Conservation (phyloP, 1,140 invertebrate species). For the Sinella curviseta region DNA sequence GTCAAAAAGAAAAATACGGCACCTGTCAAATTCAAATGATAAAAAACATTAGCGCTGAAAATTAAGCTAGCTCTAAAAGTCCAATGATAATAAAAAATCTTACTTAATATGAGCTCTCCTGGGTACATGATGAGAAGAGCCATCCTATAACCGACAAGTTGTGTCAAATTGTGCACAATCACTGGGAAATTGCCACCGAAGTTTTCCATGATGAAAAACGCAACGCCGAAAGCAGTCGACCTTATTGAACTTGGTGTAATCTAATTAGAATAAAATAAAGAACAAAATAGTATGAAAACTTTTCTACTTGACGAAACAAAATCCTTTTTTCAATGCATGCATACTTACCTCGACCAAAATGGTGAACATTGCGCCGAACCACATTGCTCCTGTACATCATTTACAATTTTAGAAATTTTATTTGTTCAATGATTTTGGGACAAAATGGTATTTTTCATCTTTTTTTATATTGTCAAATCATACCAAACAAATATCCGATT, state of each 20-base stretch:
- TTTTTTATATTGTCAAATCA: neutral
- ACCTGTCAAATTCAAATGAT: slow-evolving; percentile 30
- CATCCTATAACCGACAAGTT: slow-evolving; percentile 69
- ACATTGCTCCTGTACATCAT: slow-evolving; percentile 85
- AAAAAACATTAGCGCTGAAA: neutral
- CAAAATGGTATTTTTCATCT: neutral
- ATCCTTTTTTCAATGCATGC: neutral
- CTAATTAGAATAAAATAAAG: neutral
- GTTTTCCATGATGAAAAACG: slow-evolving; percentile 89
- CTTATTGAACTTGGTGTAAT: slow-evolving; percentile 72
- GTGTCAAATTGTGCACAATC: slow-evolving; percentile 77
- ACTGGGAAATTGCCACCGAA: slow-evolving; percentile 85
- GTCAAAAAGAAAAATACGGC: slow-evolving; percentile 38
- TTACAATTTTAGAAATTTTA: too few species aligned
- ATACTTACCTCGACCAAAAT: slow-evolving; percentile 75
- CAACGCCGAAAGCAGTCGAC: slow-evolving; percentile 80
- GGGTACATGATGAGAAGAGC: slow-evolving; percentile 83
- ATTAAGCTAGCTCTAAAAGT: too few species aligned
- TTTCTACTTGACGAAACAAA: too few species aligned
- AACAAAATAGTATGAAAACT: neutral
- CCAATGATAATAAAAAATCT: slow-evolving; percentile 55
- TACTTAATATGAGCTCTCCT: slow-evolving; percentile 79
- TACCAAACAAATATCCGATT: slow-evolving; percentile 81
- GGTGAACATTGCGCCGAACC: slow-evolving; percentile 87
- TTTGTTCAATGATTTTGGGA: too few species aligned